Percentiles rank a stretch among this genome's conserved stretches.
These are phyloP conservation scores for Scaptomyza reducta DNA, from an alignment of 2,888 invertebrate genomes.

Conservation along the genomic window DNA sequence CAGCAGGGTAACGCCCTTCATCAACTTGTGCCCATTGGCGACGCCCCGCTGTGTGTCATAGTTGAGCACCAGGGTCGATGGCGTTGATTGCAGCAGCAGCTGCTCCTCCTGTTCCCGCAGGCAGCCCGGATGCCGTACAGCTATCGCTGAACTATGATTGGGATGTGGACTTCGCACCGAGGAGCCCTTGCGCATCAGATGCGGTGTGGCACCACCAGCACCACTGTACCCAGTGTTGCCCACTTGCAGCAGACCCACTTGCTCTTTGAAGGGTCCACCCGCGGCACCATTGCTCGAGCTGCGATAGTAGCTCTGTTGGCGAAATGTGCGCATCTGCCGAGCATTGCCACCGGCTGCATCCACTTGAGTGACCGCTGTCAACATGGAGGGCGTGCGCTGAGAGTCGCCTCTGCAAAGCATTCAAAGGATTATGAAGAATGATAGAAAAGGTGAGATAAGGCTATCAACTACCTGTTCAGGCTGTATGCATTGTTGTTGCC, in stretches of 20 bases:
- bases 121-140: slow-evolving; percentile 57
- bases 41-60: slow-evolving; percentile 70
- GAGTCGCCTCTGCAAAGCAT: slow-evolving; percentile 81
- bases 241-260: slow-evolving; percentile 75
- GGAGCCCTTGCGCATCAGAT: slow-evolving; percentile 67
- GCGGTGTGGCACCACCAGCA: slow-evolving; percentile 49
- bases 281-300: slow-evolving; percentile 72
- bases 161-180: slow-evolving; percentile 67
- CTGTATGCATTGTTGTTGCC: slow-evolving; percentile 81
- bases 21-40: slow-evolving; percentile 59
- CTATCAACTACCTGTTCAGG: slow-evolving; percentile 76
- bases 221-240: slow-evolving; percentile 36
- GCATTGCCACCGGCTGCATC: slow-evolving; percentile 77
- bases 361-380: slow-evolving; percentile 84
- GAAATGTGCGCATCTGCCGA: slow-evolving; percentile 79
- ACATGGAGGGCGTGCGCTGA: slow-evolving; percentile 83
- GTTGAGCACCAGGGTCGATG: slow-evolving; percentile 70
- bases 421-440: not conserved
- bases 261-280: slow-evolving; percentile 69
- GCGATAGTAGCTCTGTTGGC: slow-evolving; percentile 82
- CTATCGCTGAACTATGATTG: slow-evolving; percentile 48
- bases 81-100: slow-evolving; percentile 52
- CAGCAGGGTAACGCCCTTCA: slow-evolving; percentile 28
- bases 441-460: not conserved
- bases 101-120: slow-evolving; percentile 62